Base-by-base conservation (phyloP, 2,113 vertebrate species). In the Stegostoma tigrinum region DNA sequence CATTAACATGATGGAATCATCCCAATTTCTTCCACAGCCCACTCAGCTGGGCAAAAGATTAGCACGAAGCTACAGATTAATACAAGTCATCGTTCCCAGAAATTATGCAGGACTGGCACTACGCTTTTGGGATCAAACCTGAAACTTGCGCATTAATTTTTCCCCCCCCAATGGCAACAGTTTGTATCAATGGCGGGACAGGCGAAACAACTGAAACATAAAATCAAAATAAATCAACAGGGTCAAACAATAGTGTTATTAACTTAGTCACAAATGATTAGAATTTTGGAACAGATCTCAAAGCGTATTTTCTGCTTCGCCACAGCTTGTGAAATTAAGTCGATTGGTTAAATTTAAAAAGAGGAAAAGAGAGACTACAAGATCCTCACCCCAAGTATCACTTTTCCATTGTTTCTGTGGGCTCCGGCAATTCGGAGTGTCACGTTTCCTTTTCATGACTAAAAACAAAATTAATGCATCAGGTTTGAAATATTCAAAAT, bases 401-500 rank as follows among this genome's bases (percentile, higher is more conserved):
- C 19, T 38, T 64, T 66, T 93, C 61, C 89, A 67, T 93, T 93
- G 64, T 66, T 66, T 93, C 89, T n/a, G 89, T 93, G 61, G 61
- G 66, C 17, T 93, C 89, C 89, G 12, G 55, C 89, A 93, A 93
- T 66, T 66, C 67, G 89, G 21, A 93, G 61, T 7, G 3, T 67
- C 89, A 66, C 17, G 14, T 93, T 93, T 93, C 17, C 61, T 93
- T 93, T 66, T 93, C 34, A 66, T 66, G 66, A 93, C 89, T 93
- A 66, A 93, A 91, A 93, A 67, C 61, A 93, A 93, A 93, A 38
- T 66, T 61, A 93, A 91, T 90, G 87, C 61, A 90, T 91, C 89
- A 66, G 89, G 17, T 93, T 93, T 67, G 61, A 93, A 93, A n/a
- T 38, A 66, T 19, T 34, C 14, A n/a, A 34, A 19, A n/a, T 42